Evolutionary conservation across 1,140 invertebrate genomes (phyloP), one percentile per base, ranked within the genome.

Genomic region (Arctopsyche grandis): DNA sequence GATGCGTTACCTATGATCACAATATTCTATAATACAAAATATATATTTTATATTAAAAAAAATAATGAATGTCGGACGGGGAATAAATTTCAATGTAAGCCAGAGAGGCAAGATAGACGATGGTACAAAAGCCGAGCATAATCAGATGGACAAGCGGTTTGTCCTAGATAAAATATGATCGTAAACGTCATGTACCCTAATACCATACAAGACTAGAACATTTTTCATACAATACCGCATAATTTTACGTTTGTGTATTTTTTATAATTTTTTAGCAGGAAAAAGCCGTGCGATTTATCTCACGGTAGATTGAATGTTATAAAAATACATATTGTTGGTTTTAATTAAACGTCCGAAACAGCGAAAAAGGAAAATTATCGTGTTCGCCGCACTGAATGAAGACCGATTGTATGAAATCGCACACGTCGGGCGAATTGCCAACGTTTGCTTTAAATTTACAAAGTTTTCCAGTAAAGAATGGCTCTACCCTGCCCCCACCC

Each of bases 391-490:
- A 52, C 10, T 52, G 48, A 52, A 52, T 52, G 48, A 52, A 52
- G 16, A 52, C 48, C 16, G 48, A 52, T 52, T 52, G 10, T 52
- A 16, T 5, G 14, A 24, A 66, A n/a, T 14, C 19, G 63, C 24
- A 9, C 63, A 14, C 14, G 63, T 66, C n/a, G 22, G 63, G 22
- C 63, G 21, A 26, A 26, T 66, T 66, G 63, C 63, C 63, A 66
- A 24, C 63, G 24, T 66, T 66, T 66, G 24, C 63, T 66, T 66
- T 66, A 66, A 66, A 66, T 66, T 66, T 66, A 66, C 24, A 66
- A 66, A 66, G 9, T 66, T 66, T 66, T 26, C 22, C 24, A 66
- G 22, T 26, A 26, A 66, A 66, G 63, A 29, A 66, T 60, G 56
- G 56, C 7, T 21, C 7, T n/a, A n/a, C n/a, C n/a, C n/a, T n/a